Conservation (phyloP, 2,113 vertebrate genomes). For the Pygathrix nemaeus region DNA sequence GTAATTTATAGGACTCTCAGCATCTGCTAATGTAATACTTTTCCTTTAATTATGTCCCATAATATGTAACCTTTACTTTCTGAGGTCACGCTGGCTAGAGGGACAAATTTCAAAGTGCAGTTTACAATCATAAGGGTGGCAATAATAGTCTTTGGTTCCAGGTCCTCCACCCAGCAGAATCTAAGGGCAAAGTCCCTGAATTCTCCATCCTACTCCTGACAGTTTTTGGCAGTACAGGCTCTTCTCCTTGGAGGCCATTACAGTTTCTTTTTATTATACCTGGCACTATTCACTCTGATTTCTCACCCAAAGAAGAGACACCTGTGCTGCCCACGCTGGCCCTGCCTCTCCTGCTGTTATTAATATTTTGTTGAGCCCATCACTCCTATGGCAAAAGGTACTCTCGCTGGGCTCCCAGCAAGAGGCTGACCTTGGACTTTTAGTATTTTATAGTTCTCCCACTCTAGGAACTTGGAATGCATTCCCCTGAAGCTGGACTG, state of each 20-base stretch:
- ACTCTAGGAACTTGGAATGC: background rate
- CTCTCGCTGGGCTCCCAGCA: background rate
- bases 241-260: background rate
- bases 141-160: background rate
- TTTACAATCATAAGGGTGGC: background rate
- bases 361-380: background rate
- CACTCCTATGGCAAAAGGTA: background rate
- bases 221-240: background rate
- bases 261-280: background rate
- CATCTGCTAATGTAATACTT: conserved; percentile 17
- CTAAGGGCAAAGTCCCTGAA: background rate
- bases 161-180: background rate
- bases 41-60: conserved; percentile 58
- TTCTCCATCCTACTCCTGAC: background rate
- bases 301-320: background rate
- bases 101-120: conserved; percentile 29
- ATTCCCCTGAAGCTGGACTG: background rate
- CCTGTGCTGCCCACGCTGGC: background rate
- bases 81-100: conserved; percentile 50
- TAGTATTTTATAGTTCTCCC: background rate
- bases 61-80: conserved; percentile 52
- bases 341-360: background rate
- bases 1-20: conserved; percentile 46
- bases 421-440: background rate
- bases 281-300: background rate